Evolutionary conservation across 92 coral and sea anemone genomes (phyloP), one percentile per base, ranked within the genome.

Genomic region (Epizoanthus ramosus): DNA sequence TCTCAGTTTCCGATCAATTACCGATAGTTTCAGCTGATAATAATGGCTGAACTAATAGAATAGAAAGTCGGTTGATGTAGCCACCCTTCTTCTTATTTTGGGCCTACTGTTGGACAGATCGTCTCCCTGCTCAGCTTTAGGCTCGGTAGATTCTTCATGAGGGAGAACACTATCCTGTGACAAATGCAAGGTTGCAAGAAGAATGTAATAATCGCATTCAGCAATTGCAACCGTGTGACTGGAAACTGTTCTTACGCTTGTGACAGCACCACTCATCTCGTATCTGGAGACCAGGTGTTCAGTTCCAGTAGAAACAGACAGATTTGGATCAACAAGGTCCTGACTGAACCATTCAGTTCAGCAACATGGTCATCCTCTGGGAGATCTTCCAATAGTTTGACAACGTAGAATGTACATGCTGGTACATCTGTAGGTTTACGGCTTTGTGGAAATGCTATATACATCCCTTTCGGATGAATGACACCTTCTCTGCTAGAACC

Each of bases 311-410:
- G 75, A 72, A 19, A 70, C 59, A 60, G 74, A 85, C 68, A 85
- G 74, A 77, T 77, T 84, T 63, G 84, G 88, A 73, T 85, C 79
- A 71, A 84, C 71, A 15, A 74, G 31, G 79, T 84, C 87, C 87
- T 84, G 87, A 15, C 63, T 52, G 47, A 57, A 74, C 81, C 87
- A 74, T 63, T 66, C 79, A 33, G 69, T 74, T 75, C 84, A 1
- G 88, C 74, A 76, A 64, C 25, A 66, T 77, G 84, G 79, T 75
- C 69, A 73, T 86, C 89, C 54, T 86, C 89, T 18, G 74, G 65
- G 74, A 86, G 56, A 77, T 86, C 85, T 86, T 86, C 89, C 67
- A 86, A 79, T 24, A 80, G 84, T 57, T 76, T 85, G 39, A 79
- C 73, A 25, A 68, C 56, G 85, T 85, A 68, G 58, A 85, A 79